Evolutionary conservation across 2,113 vertebrate species (phyloP), one percentile per base, ranked within the genome.

Genomic region (Barnardius zonarius): DNA sequence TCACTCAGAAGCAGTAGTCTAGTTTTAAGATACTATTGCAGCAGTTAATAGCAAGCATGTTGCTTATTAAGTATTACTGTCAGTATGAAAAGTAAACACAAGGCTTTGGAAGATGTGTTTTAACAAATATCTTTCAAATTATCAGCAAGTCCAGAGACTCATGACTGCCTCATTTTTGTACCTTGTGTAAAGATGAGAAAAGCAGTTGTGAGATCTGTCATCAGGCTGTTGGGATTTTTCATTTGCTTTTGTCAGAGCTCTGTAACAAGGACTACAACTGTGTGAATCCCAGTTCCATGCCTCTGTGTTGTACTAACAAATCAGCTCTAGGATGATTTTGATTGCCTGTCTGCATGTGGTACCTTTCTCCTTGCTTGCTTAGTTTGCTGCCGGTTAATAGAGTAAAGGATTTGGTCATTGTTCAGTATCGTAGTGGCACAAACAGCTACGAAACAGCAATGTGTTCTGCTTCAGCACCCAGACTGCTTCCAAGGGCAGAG

Each of bases 191-290:
- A 55, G 82, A 59, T 51, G 76, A 90, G 68, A 59, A 43, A 46
- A 86, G 61, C 86, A 61, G 61, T 75, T 75, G 41, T 83, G 94
- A 83, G 55, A 33, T 76, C 59, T 67, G 2, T 27, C 44, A 43
- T 83, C 46, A 43, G 91, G 23, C 35, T 51, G 31, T n/a, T 64
- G 73, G 61, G 49, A 20, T 64, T n/a, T 31, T 48, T 51, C 35
- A 20, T 35, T 59, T 35, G 57, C 57, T 35, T 78, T 33, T 46
- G 63, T 93, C 92, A 83, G 85, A 95, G 83, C 95, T 96, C 92
- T 95, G 88, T 43, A 95, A 92, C 95, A 95, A 91, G 88, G 77
- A 86, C 93, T 96, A 90, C 88, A 96, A 82, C 86, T 51, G 52
- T 78, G 80, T 1, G 19, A 91, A 82, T 86, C 92, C 90, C 88